phyloP scores from a whole-genome alignment of 2,113 vertebrate genomes.

The Anolis carolinensis region DNA sequence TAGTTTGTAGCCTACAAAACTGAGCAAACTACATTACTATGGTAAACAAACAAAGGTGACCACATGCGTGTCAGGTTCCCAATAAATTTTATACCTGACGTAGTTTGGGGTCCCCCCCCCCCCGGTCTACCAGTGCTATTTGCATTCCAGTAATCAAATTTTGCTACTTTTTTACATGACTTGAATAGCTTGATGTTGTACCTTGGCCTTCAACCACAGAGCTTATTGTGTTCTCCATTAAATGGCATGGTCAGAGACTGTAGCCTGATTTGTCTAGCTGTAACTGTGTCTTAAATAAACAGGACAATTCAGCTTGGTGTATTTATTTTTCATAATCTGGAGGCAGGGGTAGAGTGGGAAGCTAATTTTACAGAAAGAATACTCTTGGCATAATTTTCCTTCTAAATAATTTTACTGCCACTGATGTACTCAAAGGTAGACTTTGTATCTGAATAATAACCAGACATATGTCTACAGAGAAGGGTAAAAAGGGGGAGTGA shows the following conservation, averaged over 20 bases:
- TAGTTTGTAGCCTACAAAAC: constrained; percentile 61
- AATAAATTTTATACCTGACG: constrained; percentile 78
- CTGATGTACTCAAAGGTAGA: constrained; percentile 29
- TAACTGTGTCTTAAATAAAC: constrained; percentile 24
- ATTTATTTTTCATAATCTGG: constrained; percentile 44
- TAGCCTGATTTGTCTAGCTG: constrained; percentile 35
- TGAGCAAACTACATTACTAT: constrained; percentile 66
- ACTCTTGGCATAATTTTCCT: neutral
- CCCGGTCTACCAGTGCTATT: constrained; percentile 59
- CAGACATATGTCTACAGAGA: constrained; percentile 35
- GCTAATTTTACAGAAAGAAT: constrained; percentile 47
- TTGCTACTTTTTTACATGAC: constrained; percentile 35
- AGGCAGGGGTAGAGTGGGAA: neutral
- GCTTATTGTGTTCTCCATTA: constrained; percentile 36
- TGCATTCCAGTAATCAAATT: constrained; percentile 57
- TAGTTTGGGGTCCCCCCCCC: constrained; percentile 55
- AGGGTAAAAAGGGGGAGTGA: constrained; percentile 40
- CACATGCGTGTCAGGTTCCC: constrained; percentile 65
- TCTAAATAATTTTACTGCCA: constrained; percentile 14
- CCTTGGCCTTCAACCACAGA: constrained; percentile 14
- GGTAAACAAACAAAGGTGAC: constrained; percentile 69
- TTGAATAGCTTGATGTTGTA: constrained; percentile 45
- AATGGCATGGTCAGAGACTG: constrained; percentile 22
- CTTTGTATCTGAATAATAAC: constrained; percentile 48
- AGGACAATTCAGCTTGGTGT: constrained; percentile 11